Percentiles rank a stretch among this genome's conserved stretches.
These are phyloP conservation scores for Echinometra lucunter DNA, from an alignment of 53 echinoderm and acorn worm species.

Conservation along the genomic window DNA sequence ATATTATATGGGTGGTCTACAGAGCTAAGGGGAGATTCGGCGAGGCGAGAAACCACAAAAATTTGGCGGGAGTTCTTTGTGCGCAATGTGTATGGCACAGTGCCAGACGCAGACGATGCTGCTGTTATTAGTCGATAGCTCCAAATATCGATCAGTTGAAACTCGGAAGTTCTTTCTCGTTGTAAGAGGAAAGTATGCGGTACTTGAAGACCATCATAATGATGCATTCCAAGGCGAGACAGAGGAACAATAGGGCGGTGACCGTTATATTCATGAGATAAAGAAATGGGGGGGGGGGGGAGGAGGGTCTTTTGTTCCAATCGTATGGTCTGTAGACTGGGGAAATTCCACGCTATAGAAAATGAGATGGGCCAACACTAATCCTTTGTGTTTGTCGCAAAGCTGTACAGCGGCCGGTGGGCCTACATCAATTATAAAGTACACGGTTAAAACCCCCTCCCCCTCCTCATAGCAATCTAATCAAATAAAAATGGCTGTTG, in stretches of 20 bases:
- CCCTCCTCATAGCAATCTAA: not conserved
- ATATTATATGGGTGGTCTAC: not conserved
- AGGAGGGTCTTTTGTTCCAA: conserved; percentile 21
- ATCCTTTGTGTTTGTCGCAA: not conserved
- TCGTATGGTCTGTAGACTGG: not conserved
- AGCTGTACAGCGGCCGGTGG: not conserved
- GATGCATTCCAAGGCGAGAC: not conserved
- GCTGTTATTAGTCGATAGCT: not conserved
- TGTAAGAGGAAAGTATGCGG: not conserved
- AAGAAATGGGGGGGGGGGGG: not conserved
- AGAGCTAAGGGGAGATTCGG: not conserved
- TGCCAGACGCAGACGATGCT: conserved; percentile 62
- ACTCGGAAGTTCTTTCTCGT: conserved; percentile 25
- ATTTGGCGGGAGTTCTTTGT: conserved; percentile 60
- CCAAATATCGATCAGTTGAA: conserved; percentile 13
- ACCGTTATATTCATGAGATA: conserved; percentile 69
- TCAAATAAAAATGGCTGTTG: not conserved
- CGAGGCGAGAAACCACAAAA: not conserved
- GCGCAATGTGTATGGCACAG: conserved; percentile 52
- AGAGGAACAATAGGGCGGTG: not conserved
- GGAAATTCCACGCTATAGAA: conserved; percentile 17
- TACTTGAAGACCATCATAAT: not conserved
- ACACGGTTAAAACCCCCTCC: no score
- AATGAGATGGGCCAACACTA: not conserved
- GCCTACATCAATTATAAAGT: not conserved